These are phyloP conservation scores for Tineola bisselliella DNA, from an alignment of 2,888 invertebrate genomes.

Conservation along the genomic window DNA sequence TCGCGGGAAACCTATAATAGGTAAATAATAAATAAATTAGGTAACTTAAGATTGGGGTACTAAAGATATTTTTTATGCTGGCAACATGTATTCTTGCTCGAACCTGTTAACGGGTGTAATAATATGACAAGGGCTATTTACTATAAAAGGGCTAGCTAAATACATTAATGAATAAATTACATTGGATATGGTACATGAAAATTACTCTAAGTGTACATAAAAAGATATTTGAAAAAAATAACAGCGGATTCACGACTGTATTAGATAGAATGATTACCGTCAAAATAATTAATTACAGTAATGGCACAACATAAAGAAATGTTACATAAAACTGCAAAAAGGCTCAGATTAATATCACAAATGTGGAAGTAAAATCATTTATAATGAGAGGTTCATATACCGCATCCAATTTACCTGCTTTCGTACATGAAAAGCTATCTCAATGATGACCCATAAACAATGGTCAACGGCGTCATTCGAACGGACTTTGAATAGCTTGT, in stretches of 20 bases:
- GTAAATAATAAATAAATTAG: background rate
- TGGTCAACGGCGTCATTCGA: slow-evolving; percentile 6
- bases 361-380: too few relatives aligned
- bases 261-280: too few relatives aligned
- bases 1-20: too few relatives aligned
- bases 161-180: background rate
- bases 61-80: background rate
- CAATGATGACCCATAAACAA: slow-evolving; percentile 5
- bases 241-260: too few relatives aligned
- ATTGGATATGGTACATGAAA: background rate
- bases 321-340: too few relatives aligned
- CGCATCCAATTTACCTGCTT: background rate
- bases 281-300: too few relatives aligned
- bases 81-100: background rate
- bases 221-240: too few relatives aligned
- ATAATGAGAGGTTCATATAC: background rate
- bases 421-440: slow-evolving; percentile 1
- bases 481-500: slow-evolving; percentile 2
- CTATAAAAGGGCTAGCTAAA: background rate
- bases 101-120: background rate
- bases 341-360: too few relatives aligned
- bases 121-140: background rate
- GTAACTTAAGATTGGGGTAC: background rate
- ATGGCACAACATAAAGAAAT: too few relatives aligned
- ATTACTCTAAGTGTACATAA: too few relatives aligned